Base-by-base conservation (phyloP, 2,797 vertebrate species). In the Gymnothorax reevesii region DNA sequence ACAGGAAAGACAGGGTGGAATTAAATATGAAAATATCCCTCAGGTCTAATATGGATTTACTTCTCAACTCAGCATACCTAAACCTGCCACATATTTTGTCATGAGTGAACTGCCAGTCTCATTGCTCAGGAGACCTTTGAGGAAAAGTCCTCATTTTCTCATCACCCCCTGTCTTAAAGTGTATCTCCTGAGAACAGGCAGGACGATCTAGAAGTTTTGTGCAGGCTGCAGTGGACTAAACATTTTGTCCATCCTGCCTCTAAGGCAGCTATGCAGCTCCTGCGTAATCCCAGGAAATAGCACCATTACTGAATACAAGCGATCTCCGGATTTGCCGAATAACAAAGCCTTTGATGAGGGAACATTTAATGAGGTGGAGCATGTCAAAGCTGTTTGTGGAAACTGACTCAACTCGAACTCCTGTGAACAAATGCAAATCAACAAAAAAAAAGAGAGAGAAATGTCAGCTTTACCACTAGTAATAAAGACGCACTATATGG, bases 281-380 rank as follows among this genome's bases (percentile, higher is more conserved):
- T 91, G 89, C 88, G 87, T 95, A 95, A 96, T 93, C 95, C 93
- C 91, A 88, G 86, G 89, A 88, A 95, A 95, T 95, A 94, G 95
- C 94, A 95, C 89, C 91, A 83, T 89, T 93, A 93, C 93, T 95
- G 94, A 96, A 95, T 95, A 95, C 84, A 87, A 94, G 91, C 91
- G 90, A 95, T 95, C 93, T 94, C 93, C 94, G 94, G 92, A 71
- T 91, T 90, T 92, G 88, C 88, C 82, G 91, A 93, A 94, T 90
- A 89, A 93, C 93, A 77, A 94, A 92, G 27, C 77, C 54, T 84
- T 90, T 94, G 93, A 95, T 94, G 94, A 95, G 91, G 57, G 91
- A 92, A 94, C 94, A 91, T 92, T 94, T 94, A 95, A 95, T 94
- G 94, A 93, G 89, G 89, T 89, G 90, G 88, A 91, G 92, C 93